Conservation (phyloP, 2,888 invertebrate species). For the Trichopria drosophilae region DNA sequence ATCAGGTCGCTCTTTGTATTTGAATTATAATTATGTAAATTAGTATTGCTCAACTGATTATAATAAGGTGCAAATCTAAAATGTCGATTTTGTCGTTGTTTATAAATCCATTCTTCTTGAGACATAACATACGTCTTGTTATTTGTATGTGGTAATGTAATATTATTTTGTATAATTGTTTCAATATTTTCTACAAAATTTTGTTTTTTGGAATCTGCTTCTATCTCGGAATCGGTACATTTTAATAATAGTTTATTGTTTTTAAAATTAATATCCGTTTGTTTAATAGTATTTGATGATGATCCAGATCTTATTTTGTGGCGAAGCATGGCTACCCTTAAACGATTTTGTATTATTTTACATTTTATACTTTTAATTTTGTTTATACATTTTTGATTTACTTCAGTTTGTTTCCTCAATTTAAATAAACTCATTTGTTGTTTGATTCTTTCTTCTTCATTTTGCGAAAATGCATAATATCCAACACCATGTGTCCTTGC, state of each 20-base stretch:
- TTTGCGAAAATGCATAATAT: slow-evolving; percentile 87
- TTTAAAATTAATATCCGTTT: slow-evolving; percentile 23
- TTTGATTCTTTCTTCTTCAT: slow-evolving; percentile 74
- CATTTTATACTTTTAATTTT: slow-evolving; percentile 66
- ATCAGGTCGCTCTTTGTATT: too few relatives aligned
- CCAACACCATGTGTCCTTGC: slow-evolving; percentile 90
- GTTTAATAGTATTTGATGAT: slow-evolving; percentile 20
- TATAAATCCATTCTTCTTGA: slow-evolving; percentile 78
- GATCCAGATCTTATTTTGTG: slow-evolving; percentile 71
- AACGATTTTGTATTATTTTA: slow-evolving; percentile 69
- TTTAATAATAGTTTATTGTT: slow-evolving; percentile 8
- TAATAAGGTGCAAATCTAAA: slow-evolving; percentile 76
- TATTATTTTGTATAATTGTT: slow-evolving; percentile 51
- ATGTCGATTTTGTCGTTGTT: slow-evolving; percentile 72
- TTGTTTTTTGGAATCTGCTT: slow-evolving; percentile 25
- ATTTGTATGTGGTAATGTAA: slow-evolving; percentile 55
- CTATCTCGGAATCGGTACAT: slow-evolving; percentile 16
- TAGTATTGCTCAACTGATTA: too few relatives aligned
- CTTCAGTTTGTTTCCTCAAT: slow-evolving; percentile 71
- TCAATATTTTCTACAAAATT: slow-evolving; percentile 42
- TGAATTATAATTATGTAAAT: too few relatives aligned
- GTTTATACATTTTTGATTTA: slow-evolving; percentile 69
- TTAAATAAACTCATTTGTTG: slow-evolving; percentile 80
- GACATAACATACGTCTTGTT: slow-evolving; percentile 67
- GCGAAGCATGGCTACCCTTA: slow-evolving; percentile 74